Base-by-base conservation (phyloP, 92 coral and sea anemone species). In the Micromussa lordhowensis region DNA sequence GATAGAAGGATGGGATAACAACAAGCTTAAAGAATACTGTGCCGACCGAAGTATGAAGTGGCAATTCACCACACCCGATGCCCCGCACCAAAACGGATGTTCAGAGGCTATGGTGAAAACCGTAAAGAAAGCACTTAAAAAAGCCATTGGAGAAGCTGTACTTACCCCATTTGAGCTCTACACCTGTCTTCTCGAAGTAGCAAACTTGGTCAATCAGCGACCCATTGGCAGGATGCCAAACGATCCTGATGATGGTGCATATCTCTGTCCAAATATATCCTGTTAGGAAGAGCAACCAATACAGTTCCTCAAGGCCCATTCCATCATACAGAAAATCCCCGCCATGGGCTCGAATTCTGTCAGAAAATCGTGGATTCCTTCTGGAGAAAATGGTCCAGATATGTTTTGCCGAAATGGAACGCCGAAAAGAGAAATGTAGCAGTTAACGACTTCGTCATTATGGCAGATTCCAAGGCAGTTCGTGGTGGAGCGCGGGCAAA, bases 101-200 rank as follows among this genome's bases (percentile, higher is more conserved):
- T n/a, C n/a, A n/a, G n/a, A n/a, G n/a, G n/a, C n/a, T n/a, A n/a
- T n/a, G n/a, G n/a, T n/a, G n/a, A n/a, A n/a, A n/a, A n/a, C n/a
- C n/a, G n/a, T 55, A 11, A 88, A 84, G 89, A 10, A 30, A 38
- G 89, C 91, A 5, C 77, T 91, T 13, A 83, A 88, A 89, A 91
- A 91, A 87, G 77, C 86, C 68, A 87, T 78, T 84, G 85, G 94
- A 14, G 91, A 94, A 28, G 14, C 85, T 29, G 53, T 80, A 5
- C 75, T 94, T 26, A 86, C 91, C 31, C 96, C 94, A 16, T 91
- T 94, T 31, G 89, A 94, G 68, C 81, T 94, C 29, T 91, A 93
- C 59, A 91, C 92, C 1, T 88, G 91, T 29, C 82, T 93, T 1
- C 58, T 91, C 21, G 88, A 93, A 35, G 86, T 80, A 5, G 81